These are phyloP conservation scores for Malurus leucopterus DNA, from an alignment of 2,797 vertebrate genomes.

Conservation along the genomic window DNA sequence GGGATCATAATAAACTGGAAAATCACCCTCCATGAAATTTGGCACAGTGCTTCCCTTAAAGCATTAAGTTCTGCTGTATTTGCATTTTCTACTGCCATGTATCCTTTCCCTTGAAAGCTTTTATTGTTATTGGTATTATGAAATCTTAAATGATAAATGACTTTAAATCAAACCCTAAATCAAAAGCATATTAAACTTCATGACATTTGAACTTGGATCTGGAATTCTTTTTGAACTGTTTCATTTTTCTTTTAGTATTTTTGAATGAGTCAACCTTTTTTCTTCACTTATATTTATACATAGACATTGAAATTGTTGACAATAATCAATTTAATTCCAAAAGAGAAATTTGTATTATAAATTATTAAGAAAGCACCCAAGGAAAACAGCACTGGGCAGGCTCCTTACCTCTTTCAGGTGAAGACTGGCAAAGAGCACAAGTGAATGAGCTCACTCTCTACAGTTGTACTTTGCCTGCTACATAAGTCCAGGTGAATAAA, in stretches of 20 bases:
- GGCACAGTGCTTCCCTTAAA: not conserved
- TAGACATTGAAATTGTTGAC: not conserved
- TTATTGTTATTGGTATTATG: not conserved
- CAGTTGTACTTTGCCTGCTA: slow-evolving; percentile 45
- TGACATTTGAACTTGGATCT: not conserved
- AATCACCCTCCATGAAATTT: not conserved
- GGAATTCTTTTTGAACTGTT: not conserved
- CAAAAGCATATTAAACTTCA: not conserved
- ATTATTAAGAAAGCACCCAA: slow-evolving; percentile 2
- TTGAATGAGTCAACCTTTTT: not conserved
- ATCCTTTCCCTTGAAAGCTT: not conserved
- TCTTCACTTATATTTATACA: not conserved
- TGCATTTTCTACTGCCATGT: not conserved
- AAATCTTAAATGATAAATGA: not conserved
- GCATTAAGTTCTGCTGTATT: not conserved
- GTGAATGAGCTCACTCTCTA: not conserved
- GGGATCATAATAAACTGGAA: not conserved
- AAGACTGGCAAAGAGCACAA: not conserved
- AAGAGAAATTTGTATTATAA: not conserved
- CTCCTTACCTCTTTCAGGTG: slow-evolving; percentile 47
- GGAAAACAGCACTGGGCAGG: not conserved
- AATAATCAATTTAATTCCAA: not conserved
- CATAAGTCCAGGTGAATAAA: slow-evolving; percentile 53
- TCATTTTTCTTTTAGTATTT: not conserved
- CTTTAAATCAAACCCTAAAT: not conserved